Conservation (phyloP, 1,140 invertebrate genomes). For the Wasmannia auropunctata region DNA sequence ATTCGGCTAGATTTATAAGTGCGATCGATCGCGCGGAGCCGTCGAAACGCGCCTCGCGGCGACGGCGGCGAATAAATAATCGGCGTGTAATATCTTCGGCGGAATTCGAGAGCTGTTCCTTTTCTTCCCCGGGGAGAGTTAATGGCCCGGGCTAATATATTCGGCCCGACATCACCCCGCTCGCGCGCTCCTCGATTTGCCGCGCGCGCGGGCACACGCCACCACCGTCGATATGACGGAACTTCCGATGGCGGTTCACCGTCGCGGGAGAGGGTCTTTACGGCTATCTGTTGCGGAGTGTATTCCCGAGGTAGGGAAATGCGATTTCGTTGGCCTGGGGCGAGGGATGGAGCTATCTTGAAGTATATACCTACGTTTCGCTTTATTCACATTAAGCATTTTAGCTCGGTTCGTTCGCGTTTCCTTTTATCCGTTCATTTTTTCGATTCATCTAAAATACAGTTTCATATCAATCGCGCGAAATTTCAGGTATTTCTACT, state of each 20-base stretch:
- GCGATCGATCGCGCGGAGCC: slow-evolving; percentile 47
- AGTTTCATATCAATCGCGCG: background rate
- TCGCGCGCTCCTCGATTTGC: background rate
- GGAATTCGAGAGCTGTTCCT: slow-evolving; percentile 53
- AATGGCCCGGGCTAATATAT: slow-evolving; percentile 59
- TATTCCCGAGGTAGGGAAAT: slow-evolving; percentile 36
- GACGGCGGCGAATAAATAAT: slow-evolving; percentile 48
- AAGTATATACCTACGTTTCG: slow-evolving; percentile 7
- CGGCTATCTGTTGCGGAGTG: slow-evolving; percentile 37
- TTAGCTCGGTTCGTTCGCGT: background rate
- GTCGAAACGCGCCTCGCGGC: slow-evolving; percentile 5
- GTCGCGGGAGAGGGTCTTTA: slow-evolving; percentile 49
- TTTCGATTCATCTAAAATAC: background rate
- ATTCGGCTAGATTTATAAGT: slow-evolving; percentile 36
- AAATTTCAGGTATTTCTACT: too few species aligned
- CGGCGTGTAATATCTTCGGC: slow-evolving; percentile 49
- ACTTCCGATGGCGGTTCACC: slow-evolving; percentile 53
- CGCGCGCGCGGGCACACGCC: background rate
- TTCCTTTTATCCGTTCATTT: background rate
- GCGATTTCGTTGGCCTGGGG: background rate
- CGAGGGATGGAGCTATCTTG: background rate
- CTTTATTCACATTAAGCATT: background rate
- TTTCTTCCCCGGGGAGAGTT: slow-evolving; percentile 54
- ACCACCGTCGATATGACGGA: slow-evolving; percentile 48
- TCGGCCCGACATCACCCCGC: slow-evolving; percentile 21